A percentile compares a stretch with the other conserved stretches of the same genome.
Evolutionary conservation across 2,888 invertebrate genomes (phyloP).

Genomic region (Drosophila paranaensis): DNA sequence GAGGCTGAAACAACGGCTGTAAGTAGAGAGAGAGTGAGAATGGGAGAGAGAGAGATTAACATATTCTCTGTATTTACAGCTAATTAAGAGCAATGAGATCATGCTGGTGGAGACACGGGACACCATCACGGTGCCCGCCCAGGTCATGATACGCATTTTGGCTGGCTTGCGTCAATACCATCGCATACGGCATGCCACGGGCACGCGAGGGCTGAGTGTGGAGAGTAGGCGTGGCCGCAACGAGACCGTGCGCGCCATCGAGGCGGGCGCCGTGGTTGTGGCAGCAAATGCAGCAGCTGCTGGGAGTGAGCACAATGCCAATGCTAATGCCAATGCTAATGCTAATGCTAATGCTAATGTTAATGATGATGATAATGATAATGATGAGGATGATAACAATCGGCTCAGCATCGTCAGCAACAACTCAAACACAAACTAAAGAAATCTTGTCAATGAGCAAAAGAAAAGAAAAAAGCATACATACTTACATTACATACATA

Average conservation of each 20-base stretch:
- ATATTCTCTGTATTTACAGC: slow-evolving; percentile 84
- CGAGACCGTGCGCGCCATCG: background rate
- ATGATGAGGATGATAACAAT: background rate
- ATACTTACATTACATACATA: too few relatives aligned
- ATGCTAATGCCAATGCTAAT: background rate
- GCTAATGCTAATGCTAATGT: background rate
- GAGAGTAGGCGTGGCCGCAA: slow-evolving; percentile 1
- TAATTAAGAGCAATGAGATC: slow-evolving; percentile 91
- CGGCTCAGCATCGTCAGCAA: slow-evolving; percentile 21
- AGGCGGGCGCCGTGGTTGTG: background rate
- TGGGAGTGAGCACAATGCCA: background rate
- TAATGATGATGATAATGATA: background rate
- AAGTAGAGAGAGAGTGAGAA: slow-evolving; percentile 16
- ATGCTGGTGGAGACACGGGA: slow-evolving; percentile 95
- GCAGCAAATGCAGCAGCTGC: background rate
- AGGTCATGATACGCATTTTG: slow-evolving; percentile 92
- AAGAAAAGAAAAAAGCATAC: background rate
- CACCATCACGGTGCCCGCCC: slow-evolving; percentile 94
- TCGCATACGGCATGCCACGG: slow-evolving; percentile 54
- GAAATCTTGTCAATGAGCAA: slow-evolving; percentile 28
- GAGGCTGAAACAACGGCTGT: slow-evolving; percentile 87
- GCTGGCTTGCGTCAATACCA: slow-evolving; percentile 87
- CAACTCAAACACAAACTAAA: slow-evolving; percentile 29
- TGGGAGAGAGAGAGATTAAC: background rate
- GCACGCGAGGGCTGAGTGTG: slow-evolving; percentile 1